A percentile compares a stretch with the other conserved stretches of the same genome.
Conservation (phyloP, 2,888 invertebrate genomes). For the Physocephala rufipes region DNA sequence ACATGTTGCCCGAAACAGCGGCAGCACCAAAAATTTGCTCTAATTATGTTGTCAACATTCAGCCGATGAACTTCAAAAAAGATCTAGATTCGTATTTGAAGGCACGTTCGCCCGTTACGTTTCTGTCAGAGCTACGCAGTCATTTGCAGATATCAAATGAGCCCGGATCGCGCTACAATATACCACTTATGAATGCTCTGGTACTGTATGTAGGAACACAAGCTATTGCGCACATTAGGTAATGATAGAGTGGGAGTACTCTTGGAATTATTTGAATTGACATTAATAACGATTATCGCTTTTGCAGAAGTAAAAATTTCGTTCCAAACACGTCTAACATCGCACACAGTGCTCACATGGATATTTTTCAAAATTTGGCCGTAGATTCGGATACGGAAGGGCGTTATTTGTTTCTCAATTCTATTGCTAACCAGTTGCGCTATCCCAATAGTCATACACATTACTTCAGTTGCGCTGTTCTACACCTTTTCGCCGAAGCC, state of each 20-base stretch:
- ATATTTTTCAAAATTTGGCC: slow-evolving; percentile 98
- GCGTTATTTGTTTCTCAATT: slow-evolving; percentile 93
- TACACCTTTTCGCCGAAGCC: slow-evolving; percentile 97
- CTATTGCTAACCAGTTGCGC: slow-evolving; percentile 97
- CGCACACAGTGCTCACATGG: slow-evolving; percentile 98
- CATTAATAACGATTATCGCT: not conserved
- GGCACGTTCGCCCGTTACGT: slow-evolving; percentile 92
- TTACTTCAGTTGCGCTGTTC: slow-evolving; percentile 97
- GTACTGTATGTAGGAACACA: slow-evolving; percentile 98
- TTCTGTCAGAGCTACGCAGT: slow-evolving; percentile 89
- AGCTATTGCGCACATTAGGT: slow-evolving; percentile 86
- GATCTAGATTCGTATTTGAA: slow-evolving; percentile 97
- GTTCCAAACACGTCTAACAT: slow-evolving; percentile 98
- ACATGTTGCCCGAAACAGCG: slow-evolving; percentile 87
- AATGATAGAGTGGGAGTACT: slow-evolving; percentile 24
- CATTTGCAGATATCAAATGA: slow-evolving; percentile 89
- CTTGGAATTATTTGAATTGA: slow-evolving; percentile 14
- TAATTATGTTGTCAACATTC: slow-evolving; percentile 87
- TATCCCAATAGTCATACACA: slow-evolving; percentile 99
- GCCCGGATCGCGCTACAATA: slow-evolving; percentile 93
- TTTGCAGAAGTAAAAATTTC: slow-evolving; percentile 80
- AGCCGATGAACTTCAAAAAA: slow-evolving; percentile 89
- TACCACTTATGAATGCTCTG: slow-evolving; percentile 95
- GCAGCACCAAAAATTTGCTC: slow-evolving; percentile 89
- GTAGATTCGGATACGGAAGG: slow-evolving; percentile 98